Evolutionary conservation across 2,797 vertebrate species (phyloP), one percentile per base, ranked within the genome.

Genomic region (Rhyacichthys aspro): DNA sequence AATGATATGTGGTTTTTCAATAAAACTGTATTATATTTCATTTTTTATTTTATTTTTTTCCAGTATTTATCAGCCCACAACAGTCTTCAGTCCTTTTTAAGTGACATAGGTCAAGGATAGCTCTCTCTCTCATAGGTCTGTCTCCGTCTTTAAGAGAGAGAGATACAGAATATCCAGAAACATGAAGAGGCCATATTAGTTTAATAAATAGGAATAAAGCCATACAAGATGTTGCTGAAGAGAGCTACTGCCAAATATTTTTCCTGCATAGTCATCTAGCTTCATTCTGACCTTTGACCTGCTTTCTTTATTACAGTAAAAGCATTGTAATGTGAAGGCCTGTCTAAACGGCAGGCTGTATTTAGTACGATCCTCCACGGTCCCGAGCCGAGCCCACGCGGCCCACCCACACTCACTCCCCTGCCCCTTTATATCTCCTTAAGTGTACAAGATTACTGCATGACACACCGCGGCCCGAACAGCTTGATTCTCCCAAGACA

Each of bases 391-490:
- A 45, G 43, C 58, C 62, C 53, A 41, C 50, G 15, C 63, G 45
- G 36, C 63, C 63, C 53, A 34, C 63, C 75, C 44, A 58, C 68
- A 15, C 39, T 15, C 14, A n/a, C 36, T 63, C 58, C 59, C 15
- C 55, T 37, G 43, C 18, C 37, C 42, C 48, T 60, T 50, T 44
- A 50, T 63, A 53, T 62, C 50, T 52, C 44, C 63, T 70, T 60
- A 57, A 70, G 59, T 58, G 64, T 47, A 54, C 53, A 49, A 74
- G 63, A 77, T 74, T 60, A 67, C 55, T 19, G 52, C 42, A 19
- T 61, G 70, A 71, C 57, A 70, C 43, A 1, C 45, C 32, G 33
- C 33, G 16, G 28, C 48, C 28, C 28, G 16, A 63, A 58, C 48
- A 14, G 44, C 43, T 23, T 43, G 34, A 44, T 55, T 65, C 67